Base-by-base conservation (phyloP, 2,888 invertebrate genomes). In the Yponomeuta evonymella region DNA sequence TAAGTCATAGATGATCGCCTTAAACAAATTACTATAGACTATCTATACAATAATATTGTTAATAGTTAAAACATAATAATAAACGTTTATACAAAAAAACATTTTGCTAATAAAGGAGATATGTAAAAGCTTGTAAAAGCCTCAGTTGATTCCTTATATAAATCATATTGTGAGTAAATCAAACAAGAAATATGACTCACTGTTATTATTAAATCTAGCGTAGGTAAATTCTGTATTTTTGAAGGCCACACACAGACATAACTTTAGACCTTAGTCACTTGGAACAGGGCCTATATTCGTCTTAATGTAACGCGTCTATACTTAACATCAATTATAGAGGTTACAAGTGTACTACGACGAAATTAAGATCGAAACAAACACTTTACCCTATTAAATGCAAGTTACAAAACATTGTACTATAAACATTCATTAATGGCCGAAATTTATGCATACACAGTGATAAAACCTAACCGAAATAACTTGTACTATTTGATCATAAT, bases 371-470 rank as follows among this genome's bases (percentile, higher is more conserved):
- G 67, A 68, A 51, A 51, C 11, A 68, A 68, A 68, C 68, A 71
- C 71, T 70, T 77, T 86, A 86, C 76, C 80, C 85, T 88, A 88
- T 82, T 89, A 90, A 90, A 90, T 90, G 90, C 89, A 88, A 80
- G 79, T 84, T 79, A 84, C 82, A 81, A 78, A 81, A 80, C 74
- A 77, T 88, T 89, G 88, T 88, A 90, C 88, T 89, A 87, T 80
- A 78, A 74, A 76, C 76, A 75, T 77, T 76, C 74, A 48, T n/a
- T 11, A 23, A 12, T 48, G 48, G 48, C 23, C 71, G 43, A 81
- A 80, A 77, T 78, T 58, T 15, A 58, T 58, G 5, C 15, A 58
- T 58, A 58, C 51, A 58, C 75, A 78, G 75, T 77, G 73, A 72
- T 65, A 65, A 65, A 69, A 71, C 67, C 65, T 70, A 69, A 71